Percentiles rank a stretch among this genome's conserved stretches.
These are phyloP conservation scores for Lagopus muta DNA, from an alignment of 2,113 vertebrate species.

Conservation along the genomic window DNA sequence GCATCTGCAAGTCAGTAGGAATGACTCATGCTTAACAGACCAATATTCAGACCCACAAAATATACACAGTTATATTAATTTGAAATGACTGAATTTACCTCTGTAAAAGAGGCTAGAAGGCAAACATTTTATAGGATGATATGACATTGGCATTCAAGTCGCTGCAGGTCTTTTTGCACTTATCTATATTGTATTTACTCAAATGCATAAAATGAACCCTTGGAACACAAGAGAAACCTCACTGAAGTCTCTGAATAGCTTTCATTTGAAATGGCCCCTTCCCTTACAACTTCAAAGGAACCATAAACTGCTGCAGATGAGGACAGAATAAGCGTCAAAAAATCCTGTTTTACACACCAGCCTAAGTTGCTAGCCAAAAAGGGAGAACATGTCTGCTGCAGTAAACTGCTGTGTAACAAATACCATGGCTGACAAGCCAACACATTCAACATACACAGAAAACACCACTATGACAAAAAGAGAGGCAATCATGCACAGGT, in stretches of 20 bases:
- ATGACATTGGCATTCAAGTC: not conserved
- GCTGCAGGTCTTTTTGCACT: not conserved
- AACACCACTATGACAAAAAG: slow-evolving; percentile 72
- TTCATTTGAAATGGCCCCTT: not conserved
- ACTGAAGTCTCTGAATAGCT: not conserved
- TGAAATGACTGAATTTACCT: not conserved
- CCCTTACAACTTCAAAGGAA: not conserved
- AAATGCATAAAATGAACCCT: not conserved
- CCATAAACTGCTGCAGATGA: not conserved
- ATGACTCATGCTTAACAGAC: not conserved
- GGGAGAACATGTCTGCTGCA: slow-evolving; percentile 41
- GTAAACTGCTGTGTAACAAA: slow-evolving; percentile 48
- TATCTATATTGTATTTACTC: not conserved
- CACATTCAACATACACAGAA: slow-evolving; percentile 69
- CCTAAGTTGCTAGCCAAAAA: slow-evolving; percentile 58
- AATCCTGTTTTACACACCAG: not conserved
- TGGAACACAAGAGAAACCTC: not conserved
- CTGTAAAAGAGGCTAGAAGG: not conserved
- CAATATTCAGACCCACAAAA: not conserved
- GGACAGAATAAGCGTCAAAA: not conserved
- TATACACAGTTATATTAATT: not conserved
- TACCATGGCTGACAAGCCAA: slow-evolving; percentile 72
- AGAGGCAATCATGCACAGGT: slow-evolving; percentile 78
- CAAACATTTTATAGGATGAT: not conserved
- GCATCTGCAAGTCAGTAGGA: not conserved